Base-by-base conservation (phyloP, 2,797 vertebrate species). In the Aphelocoma californica region DNA sequence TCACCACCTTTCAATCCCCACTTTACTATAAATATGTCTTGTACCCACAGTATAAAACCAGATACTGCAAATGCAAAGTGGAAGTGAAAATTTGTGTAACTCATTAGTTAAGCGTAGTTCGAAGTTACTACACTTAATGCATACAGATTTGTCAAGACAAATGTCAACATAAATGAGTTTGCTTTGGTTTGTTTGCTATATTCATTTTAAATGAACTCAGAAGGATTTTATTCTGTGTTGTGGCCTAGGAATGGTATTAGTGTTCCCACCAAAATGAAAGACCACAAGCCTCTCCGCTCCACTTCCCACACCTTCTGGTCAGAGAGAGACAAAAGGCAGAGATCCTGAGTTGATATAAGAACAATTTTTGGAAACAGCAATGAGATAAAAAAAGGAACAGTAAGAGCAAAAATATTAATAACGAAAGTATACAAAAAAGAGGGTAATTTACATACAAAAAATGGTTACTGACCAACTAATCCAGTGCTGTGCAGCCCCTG, bases 251-350 rank as follows among this genome's bases (percentile, higher is more conserved):
- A 61, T 21, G 14, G 9, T 15, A n/a, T 69, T 40, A 20, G 6
- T 31, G 40, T 9, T 70, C 40, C n/a, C 48, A 47, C 20, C 45
- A 54, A 70, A 62, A 54, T 40, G 9, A 40, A n/a, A 69, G 17
- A 40, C 40, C 5, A 1, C 0, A 0, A 54, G 14, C 11, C 4
- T 21, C 40, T 47, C 31, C 0, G 0, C 34, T 65, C 29, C 12
- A 15, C 34, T 47, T 70, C 31, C 17, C 9, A 47, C 3, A 2
- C 19, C 11, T 70, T 54, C 31, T 54, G n/a, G 34, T 25, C 11
- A 54, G 40, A 61, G 23, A 36, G 24, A 53, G n/a, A 38, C 15
- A 29, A 60, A 86, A 60, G 14, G 47, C 13, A 77, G 19, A 61
- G 47, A 69, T 47, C 12, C 6, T 0, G 2, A 60, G 18, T 0